Conservation (phyloP, 2,888 invertebrate species). For the Arctia plantaginis region DNA sequence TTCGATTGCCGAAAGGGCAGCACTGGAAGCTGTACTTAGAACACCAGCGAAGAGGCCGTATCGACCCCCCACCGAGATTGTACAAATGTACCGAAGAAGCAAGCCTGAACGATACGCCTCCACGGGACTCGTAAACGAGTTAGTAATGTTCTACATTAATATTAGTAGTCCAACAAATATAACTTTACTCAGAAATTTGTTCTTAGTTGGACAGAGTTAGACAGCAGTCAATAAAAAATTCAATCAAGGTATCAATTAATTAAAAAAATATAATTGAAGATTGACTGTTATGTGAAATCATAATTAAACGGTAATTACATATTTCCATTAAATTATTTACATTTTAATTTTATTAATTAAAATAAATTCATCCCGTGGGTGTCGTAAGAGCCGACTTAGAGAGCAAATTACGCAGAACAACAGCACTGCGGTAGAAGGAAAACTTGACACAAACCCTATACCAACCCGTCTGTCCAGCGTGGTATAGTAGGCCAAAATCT, state of each 20-base stretch:
- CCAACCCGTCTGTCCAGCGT: too few relatives aligned
- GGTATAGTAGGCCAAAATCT: too few relatives aligned
- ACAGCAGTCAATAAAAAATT: not conserved
- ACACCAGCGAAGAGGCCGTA: conserved; percentile 91
- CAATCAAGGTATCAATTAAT: not conserved
- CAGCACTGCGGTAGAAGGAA: too few relatives aligned
- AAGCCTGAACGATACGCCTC: conserved; percentile 93
- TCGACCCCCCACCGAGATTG: conserved; percentile 93
- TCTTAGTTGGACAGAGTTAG: not conserved
- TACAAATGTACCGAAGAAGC: conserved; percentile 90
- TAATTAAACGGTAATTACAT: not conserved
- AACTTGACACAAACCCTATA: too few relatives aligned
- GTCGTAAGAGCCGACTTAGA: too few relatives aligned
- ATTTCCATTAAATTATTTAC: not conserved
- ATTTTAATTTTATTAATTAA: too few relatives aligned
- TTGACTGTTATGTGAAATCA: not conserved
- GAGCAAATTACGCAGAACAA: too few relatives aligned
- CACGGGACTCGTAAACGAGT: conserved; percentile 94
- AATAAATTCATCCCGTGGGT: too few relatives aligned
- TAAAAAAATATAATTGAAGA: not conserved
- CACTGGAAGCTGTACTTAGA: conserved; percentile 92
- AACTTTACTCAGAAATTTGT: not conserved
- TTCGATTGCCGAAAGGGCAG: conserved; percentile 89
- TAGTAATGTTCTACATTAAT: conserved; percentile 73
- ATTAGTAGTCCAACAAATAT: not conserved